A percentile compares a stretch with the other conserved stretches of the same genome.
Conservation (phyloP, 2,888 invertebrate species). For the Branchellion lobata region DNA sequence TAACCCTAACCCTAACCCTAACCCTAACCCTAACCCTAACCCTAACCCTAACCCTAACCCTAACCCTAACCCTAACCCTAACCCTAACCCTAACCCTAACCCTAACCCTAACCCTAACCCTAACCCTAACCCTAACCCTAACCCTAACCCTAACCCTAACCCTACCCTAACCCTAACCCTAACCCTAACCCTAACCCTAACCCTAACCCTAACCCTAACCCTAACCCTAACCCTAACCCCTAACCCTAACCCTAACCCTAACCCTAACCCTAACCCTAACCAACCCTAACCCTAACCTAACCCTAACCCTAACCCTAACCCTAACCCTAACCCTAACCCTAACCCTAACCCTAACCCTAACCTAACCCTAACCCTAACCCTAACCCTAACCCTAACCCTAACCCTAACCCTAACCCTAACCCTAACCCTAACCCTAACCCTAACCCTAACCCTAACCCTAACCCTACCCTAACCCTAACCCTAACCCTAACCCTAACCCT, state of each 20-base stretch:
- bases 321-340: constrained; percentile 33
- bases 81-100: too few species aligned
- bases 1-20: constrained; percentile 50
- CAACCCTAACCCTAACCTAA: constrained; percentile 51
- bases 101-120: constrained; percentile 49
- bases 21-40: constrained; percentile 48
- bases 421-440: too few species aligned
- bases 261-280: constrained; percentile 51
- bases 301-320: constrained; percentile 49
- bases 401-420: too few species aligned
- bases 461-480: too few species aligned
- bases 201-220: constrained; percentile 49
- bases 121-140: constrained; percentile 51
- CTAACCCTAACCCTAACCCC: constrained; percentile 50
- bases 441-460: constrained; percentile 51
- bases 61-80: too few species aligned
- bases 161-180: too few species aligned
- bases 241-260: neutral
- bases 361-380: too few species aligned
- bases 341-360: too few species aligned
- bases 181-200: too few species aligned
- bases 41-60: constrained; percentile 51
- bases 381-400: too few species aligned
- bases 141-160: constrained; percentile 46
- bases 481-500: too few species aligned